Evolutionary conservation across 2,797 vertebrate genomes (phyloP).

Genomic region (Oreortyx pictus): DNA sequence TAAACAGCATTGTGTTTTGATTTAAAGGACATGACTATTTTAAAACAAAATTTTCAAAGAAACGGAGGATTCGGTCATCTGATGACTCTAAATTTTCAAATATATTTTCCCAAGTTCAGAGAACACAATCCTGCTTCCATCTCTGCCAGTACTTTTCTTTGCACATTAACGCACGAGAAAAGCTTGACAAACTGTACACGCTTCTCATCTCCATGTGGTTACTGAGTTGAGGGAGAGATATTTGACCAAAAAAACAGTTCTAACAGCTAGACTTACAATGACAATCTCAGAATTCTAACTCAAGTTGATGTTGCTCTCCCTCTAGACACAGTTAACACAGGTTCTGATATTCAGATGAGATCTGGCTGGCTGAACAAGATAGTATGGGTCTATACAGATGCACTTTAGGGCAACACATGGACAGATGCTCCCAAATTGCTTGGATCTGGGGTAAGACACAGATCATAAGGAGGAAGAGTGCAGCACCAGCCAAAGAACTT

Average conservation of each 20-base stretch:
- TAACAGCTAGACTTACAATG: not conserved
- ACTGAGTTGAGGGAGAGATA: not conserved
- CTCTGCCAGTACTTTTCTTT: not conserved
- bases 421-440: not conserved
- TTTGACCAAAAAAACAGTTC: not conserved
- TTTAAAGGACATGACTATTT: not conserved
- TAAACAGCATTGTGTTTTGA: not conserved
- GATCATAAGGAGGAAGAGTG: not conserved
- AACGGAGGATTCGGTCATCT: not conserved
- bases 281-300: not conserved
- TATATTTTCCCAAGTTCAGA: not conserved
- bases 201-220: not conserved
- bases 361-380: not conserved
- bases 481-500: not conserved
- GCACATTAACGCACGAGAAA: not conserved
- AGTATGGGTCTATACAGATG: not conserved
- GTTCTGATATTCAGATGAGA: not conserved
- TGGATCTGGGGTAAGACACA: not conserved
- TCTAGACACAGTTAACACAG: not conserved
- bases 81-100: not conserved
- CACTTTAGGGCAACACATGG: not conserved
- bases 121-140: not conserved
- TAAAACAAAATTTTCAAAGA: not conserved
- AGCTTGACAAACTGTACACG: not conserved
- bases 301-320: not conserved